phyloP scores from a whole-genome alignment of 2,888 invertebrate species.

The Dasysyrphus albostriatus region DNA sequence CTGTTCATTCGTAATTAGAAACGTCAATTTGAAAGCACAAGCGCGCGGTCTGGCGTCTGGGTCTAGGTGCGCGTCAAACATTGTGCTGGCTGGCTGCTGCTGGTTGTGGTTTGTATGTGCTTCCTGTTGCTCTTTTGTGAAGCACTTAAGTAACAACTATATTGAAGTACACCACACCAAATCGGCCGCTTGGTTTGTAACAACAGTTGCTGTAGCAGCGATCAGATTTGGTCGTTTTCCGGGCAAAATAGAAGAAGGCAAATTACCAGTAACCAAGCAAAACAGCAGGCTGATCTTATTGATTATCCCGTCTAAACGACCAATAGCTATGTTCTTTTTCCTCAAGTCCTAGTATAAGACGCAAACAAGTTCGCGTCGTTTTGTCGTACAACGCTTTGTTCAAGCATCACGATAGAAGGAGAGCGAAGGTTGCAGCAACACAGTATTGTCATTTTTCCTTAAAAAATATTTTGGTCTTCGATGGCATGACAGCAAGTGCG shows the following conservation, averaged over 20 bases:
- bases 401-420: conserved; percentile 58
- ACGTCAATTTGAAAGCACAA: conserved; percentile 32
- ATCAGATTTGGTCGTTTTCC: conserved; percentile 32
- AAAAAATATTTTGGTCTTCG: not conserved
- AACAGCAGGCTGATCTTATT: conserved; percentile 9
- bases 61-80: conserved; percentile 33
- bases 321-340: conserved; percentile 44
- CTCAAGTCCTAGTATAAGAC: conserved; percentile 67
- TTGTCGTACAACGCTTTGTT: conserved; percentile 63
- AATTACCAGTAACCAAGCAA: conserved; percentile 34
- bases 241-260: conserved; percentile 45
- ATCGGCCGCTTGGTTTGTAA: conserved; percentile 2
- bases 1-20: conserved; percentile 56
- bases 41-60: not conserved
- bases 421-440: conserved; percentile 40
- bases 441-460: not conserved
- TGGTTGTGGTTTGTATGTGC: not conserved
- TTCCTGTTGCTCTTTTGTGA: conserved; percentile 25
- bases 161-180: not conserved
- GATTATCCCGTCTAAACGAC: conserved; percentile 25
- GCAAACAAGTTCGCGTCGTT: conserved; percentile 75
- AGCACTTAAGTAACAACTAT: not conserved
- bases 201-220: conserved; percentile 26
- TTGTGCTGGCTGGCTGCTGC: not conserved
- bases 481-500: conserved; percentile 67